These are phyloP conservation scores for Tiliacea aurago DNA, from an alignment of 2,888 invertebrate genomes.

Conservation along the genomic window DNA sequence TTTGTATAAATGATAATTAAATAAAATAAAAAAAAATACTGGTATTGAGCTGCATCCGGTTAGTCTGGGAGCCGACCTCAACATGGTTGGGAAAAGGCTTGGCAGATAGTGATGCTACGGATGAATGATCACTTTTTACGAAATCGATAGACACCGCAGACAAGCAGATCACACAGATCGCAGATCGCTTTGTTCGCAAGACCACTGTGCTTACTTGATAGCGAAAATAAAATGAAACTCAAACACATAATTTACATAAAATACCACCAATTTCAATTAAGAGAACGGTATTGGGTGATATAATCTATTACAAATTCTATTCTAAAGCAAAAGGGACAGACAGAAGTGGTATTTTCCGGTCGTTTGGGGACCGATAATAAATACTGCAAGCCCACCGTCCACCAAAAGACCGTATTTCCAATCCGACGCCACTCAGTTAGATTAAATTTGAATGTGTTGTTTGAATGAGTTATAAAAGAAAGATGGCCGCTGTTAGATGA, in stretches of 20 bases:
- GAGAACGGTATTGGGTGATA: slow-evolving; percentile 27
- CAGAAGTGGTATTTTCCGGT: slow-evolving; percentile 66
- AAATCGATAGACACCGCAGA: no score
- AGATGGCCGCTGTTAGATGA: slow-evolving; percentile 62
- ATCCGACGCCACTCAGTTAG: slow-evolving; percentile 81
- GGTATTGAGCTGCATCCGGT: no score
- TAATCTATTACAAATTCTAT: slow-evolving; percentile 35
- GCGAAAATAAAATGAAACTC: neutral
- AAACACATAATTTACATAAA: slow-evolving; percentile 19
- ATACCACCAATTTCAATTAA: slow-evolving; percentile 44
- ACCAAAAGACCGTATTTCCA: slow-evolving; percentile 76
- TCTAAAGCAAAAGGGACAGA: slow-evolving; percentile 45
- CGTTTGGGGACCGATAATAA: slow-evolving; percentile 67
- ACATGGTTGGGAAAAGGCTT: no score
- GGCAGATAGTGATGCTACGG: neutral
- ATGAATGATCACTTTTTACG: neutral
- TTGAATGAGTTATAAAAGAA: slow-evolving; percentile 70
- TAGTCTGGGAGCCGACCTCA: no score
- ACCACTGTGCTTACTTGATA: neutral
- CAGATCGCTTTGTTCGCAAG: no score
- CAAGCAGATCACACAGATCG: no score
- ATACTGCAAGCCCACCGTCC: slow-evolving; percentile 69
- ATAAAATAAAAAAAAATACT: no score
- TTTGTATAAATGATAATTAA: no score
- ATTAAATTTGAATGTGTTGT: slow-evolving; percentile 83